phyloP scores from a whole-genome alignment of 1,140 invertebrate species.

The Philopotamus ludificatus region DNA sequence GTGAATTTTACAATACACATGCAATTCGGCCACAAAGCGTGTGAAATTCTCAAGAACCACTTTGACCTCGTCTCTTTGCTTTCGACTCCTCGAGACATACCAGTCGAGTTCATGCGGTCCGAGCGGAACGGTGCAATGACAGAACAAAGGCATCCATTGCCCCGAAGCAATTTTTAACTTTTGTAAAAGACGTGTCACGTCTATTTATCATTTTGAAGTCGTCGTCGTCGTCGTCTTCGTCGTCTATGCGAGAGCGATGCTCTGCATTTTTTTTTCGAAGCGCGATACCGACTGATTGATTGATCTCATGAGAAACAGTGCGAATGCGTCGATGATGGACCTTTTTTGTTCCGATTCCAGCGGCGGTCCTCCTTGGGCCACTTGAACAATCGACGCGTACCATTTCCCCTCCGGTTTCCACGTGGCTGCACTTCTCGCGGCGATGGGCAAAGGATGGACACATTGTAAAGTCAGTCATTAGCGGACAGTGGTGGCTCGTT shows the following conservation, averaged over 20 bases:
- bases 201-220: slow-evolving; percentile 1
- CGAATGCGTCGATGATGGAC: no score
- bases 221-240: no score
- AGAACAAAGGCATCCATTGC: not conserved
- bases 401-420: slow-evolving; percentile 12
- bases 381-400: no score
- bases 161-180: not conserved
- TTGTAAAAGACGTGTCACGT: not conserved
- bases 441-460: not conserved
- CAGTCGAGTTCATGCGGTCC: not conserved
- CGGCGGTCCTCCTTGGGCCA: no score
- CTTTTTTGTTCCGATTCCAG: not conserved
- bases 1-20: not conserved
- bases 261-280: no score
- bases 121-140: not conserved
- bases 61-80: not conserved
- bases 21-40: not conserved
- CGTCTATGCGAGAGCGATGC: no score
- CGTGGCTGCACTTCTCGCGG: slow-evolving; percentile 1
- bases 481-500: not conserved
- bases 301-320: no score
- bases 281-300: no score
- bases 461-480: not conserved
- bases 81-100: not conserved
- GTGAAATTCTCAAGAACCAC: not conserved